Conservation (phyloP, 2,797 vertebrate species). For the Macropodus opercularis region DNA sequence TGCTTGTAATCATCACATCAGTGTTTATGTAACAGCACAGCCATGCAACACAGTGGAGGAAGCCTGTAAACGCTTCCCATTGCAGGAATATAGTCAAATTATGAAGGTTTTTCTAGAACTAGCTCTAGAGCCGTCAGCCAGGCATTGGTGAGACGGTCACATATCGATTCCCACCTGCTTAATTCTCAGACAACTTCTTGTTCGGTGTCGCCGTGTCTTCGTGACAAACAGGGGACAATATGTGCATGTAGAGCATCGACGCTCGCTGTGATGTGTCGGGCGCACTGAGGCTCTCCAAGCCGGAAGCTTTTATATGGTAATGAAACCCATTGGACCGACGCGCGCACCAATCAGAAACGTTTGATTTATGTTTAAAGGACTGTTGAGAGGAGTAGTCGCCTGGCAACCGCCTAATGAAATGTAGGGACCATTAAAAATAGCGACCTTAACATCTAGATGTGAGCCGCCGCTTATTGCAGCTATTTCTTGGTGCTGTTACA, state of each 20-base stretch:
- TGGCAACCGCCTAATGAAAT: slow-evolving; percentile 77
- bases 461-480: slow-evolving; percentile 8
- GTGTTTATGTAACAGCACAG: background rate
- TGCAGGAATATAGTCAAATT: background rate
- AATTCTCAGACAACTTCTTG: too few species aligned
- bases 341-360: slow-evolving; percentile 72
- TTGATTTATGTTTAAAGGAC: slow-evolving; percentile 74
- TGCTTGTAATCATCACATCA: background rate
- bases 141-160: too few species aligned
- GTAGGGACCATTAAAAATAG: slow-evolving; percentile 57
- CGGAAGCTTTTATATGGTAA: slow-evolving; percentile 74
- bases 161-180: too few species aligned
- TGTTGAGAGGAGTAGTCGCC: slow-evolving; percentile 72
- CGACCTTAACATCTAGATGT: slow-evolving; percentile 28
- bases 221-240: background rate
- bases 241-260: slow-evolving; percentile 18
- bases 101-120: too few species aligned
- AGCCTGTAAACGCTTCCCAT: background rate
- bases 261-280: slow-evolving; percentile 39
- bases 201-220: background rate
- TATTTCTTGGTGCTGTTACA: background rate
- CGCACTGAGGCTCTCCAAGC: slow-evolving; percentile 32
- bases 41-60: background rate
- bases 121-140: too few species aligned
- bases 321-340: slow-evolving; percentile 67